Evolutionary conservation across 2,797 vertebrate genomes (phyloP), one percentile per base, ranked within the genome.

Genomic region (Lateolabrax maculatus): DNA sequence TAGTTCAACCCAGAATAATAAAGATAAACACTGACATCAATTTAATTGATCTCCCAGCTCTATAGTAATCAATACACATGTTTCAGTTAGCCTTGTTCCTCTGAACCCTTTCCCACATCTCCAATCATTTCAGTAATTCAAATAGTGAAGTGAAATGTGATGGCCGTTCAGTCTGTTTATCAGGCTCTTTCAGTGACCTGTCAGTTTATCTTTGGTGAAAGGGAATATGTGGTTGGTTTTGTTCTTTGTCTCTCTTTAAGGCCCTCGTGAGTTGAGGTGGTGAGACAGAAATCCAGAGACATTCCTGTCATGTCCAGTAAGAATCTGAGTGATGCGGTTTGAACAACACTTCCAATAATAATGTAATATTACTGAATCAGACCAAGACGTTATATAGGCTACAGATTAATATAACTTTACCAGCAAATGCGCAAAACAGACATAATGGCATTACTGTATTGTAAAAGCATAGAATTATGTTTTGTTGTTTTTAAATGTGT

Each of bases 301-400:
- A 87, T 88, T 86, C 81, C 56, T 82, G 52, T 61, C 31, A 44
- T 79, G 69, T 58, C 71, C 69, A 43, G 29, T 31, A 89, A 89
- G 80, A 87, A 93, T 92, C 43, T 80, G 39, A 86, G 81, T 73
- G 79, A 90, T 90, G 85, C 87, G 84, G 87, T 85, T 80, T 80
- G 67, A 90, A 79, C 46, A 61, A 49, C 46, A 57, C 71, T 81
- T 79, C 13, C 31, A 85, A 87, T 84, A 88, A 89, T 78, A 87
- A 90, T 70, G 65, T 52, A 80, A 84, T 75, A 84, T 83, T 79
- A 72, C 62, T 71, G 71, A 72, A 55, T 79, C 51, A 53, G 77
- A 84, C 41, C 60, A 72, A 84, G 83, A 84, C 61, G 57, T 70
- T 71, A 77, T n/a, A 53, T 66, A 78, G 36, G n/a, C 46, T 52